These are phyloP conservation scores for Apoderus coryli DNA, from an alignment of 2,888 invertebrate genomes.

Conservation along the genomic window DNA sequence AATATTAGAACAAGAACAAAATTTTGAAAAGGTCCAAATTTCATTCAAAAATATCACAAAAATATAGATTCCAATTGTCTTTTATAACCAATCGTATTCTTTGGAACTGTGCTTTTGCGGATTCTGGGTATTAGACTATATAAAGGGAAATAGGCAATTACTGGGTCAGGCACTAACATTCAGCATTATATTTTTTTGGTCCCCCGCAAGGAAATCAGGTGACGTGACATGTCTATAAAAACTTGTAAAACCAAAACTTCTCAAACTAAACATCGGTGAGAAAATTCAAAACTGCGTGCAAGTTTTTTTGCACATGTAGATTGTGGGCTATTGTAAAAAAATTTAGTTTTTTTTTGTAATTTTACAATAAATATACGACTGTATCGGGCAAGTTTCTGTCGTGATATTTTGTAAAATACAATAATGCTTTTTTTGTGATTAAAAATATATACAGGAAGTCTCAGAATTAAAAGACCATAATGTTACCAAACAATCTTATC, in stretches of 20 bases:
- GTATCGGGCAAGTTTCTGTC: conserved; percentile 34
- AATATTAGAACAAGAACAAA: too few species aligned
- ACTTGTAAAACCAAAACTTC: conserved; percentile 21
- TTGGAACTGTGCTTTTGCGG: too few species aligned
- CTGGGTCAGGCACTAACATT: too few species aligned
- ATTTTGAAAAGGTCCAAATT: too few species aligned
- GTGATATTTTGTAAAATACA: conserved; percentile 36
- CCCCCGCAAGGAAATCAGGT: conserved; percentile 17
- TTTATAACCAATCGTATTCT: too few species aligned
- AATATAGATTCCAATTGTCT: too few species aligned
- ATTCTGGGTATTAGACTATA: too few species aligned
- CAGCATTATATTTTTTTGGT: conserved; percentile 25
- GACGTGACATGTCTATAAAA: conserved; percentile 21
- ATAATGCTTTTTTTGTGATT: conserved; percentile 1
- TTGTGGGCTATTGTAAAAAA: conserved; percentile 35
- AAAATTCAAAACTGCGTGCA: conserved; percentile 25
- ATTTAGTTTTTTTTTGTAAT: conserved; percentile 29
- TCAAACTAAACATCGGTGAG: conserved; percentile 25
- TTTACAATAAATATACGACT: conserved; percentile 36
- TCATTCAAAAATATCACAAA: too few species aligned
- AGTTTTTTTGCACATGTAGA: conserved; percentile 22
- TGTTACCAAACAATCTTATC: too few species aligned
- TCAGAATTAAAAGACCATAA: too few species aligned
- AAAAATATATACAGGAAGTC: conserved; percentile 1
- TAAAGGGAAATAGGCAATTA: too few species aligned